phyloP scores from a whole-genome alignment of 2,888 invertebrate species.

The Tricholauxania praeusta region DNA sequence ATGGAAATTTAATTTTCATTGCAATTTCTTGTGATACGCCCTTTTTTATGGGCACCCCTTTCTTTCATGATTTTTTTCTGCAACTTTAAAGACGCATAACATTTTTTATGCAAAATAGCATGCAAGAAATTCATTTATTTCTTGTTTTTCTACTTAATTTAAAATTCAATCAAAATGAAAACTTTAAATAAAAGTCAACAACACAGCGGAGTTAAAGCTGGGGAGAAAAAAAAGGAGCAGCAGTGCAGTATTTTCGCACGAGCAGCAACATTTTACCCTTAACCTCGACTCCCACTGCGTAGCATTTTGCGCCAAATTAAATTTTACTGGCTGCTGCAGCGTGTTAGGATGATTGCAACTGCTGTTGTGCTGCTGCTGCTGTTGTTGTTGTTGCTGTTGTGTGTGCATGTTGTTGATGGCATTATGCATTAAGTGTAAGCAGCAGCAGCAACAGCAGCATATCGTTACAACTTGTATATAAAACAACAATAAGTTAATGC shows the following conservation, averaged over 20 bases:
- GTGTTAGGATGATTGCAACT: constrained; percentile 42
- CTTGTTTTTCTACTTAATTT: constrained; percentile 6
- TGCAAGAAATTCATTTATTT: constrained; percentile 19
- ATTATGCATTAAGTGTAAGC: constrained; percentile 10
- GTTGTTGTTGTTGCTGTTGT: constrained; percentile 29
- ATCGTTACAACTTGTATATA: constrained; percentile 4
- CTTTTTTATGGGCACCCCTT: not conserved
- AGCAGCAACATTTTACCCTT: not conserved
- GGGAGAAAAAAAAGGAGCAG: not conserved
- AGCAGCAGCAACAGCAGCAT: not conserved
- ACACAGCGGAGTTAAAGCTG: not conserved
- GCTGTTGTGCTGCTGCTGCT: constrained; percentile 31
- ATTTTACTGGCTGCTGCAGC: constrained; percentile 48
- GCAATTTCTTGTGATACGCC: constrained; percentile 12
- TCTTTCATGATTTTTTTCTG: not conserved
- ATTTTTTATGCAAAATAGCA: constrained; percentile 16
- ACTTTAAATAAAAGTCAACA: constrained; percentile 27
- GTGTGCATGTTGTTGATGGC: constrained; percentile 29
- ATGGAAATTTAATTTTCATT: constrained; percentile 49
- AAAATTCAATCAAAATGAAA: constrained; percentile 27
- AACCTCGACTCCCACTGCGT: not conserved
- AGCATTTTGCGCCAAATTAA: constrained; percentile 55
- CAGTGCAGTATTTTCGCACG: not conserved
- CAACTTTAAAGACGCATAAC: too few species aligned
- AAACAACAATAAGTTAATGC: constrained; percentile 47